Percentiles rank a stretch among this genome's conserved stretches.
Conservation (phyloP, 2,797 vertebrate genomes). For the Lithobates pipiens region DNA sequence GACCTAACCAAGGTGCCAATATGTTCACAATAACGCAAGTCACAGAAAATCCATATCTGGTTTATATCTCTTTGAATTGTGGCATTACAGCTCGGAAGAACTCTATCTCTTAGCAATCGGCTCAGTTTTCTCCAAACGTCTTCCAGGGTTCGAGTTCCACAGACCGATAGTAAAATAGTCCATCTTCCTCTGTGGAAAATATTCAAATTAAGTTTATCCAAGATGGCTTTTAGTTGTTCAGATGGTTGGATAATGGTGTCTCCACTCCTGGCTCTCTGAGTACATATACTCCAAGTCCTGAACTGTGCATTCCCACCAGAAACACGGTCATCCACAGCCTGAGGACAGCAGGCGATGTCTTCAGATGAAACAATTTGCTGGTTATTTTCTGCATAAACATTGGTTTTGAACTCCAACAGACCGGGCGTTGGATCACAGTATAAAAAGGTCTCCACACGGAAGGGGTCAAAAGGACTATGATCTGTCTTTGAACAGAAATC, state of each 20-base stretch:
- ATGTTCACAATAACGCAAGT: conserved; percentile 86
- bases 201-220: conserved; percentile 81
- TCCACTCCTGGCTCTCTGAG: conserved; percentile 63
- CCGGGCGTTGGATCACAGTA: conserved; percentile 72
- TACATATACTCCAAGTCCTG: conserved; percentile 87
- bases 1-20: conserved; percentile 83
- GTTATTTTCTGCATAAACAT: conserved; percentile 50
- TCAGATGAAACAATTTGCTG: neutral
- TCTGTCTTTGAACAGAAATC: conserved; percentile 68
- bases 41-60: conserved; percentile 95
- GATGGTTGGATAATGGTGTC: conserved; percentile 76
- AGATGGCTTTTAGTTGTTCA: conserved; percentile 72
- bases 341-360: neutral
- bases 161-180: conserved; percentile 81
- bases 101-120: conserved; percentile 71
- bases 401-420: conserved; percentile 75
- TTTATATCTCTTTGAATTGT: conserved; percentile 83
- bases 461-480: conserved; percentile 47
- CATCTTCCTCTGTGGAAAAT: conserved; percentile 86
- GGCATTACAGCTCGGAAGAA: conserved; percentile 88
- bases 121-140: conserved; percentile 84
- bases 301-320: too few species aligned
- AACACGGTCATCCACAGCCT: neutral
- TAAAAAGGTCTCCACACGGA: conserved; percentile 36
- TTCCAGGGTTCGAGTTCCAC: conserved; percentile 78